Base-by-base conservation (phyloP, 2,888 invertebrate species). In the Danaus chrysippus region DNA sequence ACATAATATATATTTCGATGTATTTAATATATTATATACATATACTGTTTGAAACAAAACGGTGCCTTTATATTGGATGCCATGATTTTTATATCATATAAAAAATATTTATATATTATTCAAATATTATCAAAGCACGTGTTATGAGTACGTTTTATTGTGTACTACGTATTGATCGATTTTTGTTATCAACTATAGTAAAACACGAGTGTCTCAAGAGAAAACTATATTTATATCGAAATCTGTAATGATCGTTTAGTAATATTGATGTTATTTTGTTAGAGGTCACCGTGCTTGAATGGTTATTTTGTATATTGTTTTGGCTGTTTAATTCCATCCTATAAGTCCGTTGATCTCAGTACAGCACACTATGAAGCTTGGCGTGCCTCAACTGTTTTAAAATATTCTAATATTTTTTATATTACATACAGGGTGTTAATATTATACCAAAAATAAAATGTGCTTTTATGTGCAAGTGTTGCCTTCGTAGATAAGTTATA, bases 381-480 rank as follows among this genome's bases (percentile, higher is more conserved):
- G 84, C 86, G 84, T 88, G 89, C 88, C 89, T 88, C 83, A 80
- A 78, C 73, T 76, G 58, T 63, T 65, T 61, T 42, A 77, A 77
- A 77, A 76, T 56, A 56, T 53, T 77, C 80, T 79, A 85, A 78
- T 88, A 88, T 88, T 89, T 89, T 34, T 88, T 85, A 83, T 90
- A 87, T 79, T 72, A 77, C 89, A 88, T 89, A 90, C 90, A 91
- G 90, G 89, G 89, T 90, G 89, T 86, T 75, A 80, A 80, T 75
- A 84, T 84, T 84, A 89, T 86, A 90, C 89, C 89, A 90, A 91
- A 90, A 68, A 85, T n/a, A 34, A 34, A 34, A 34, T 83, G 84
- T 87, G 89, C 89, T 89, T 91, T 88, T 88, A 87, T 81, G 83
- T 84, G 83, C 80, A 84, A 82, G 76, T 81, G 83, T 88, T 88